Base-by-base conservation (phyloP, 2,888 invertebrate genomes). In the Diploptera punctata region DNA sequence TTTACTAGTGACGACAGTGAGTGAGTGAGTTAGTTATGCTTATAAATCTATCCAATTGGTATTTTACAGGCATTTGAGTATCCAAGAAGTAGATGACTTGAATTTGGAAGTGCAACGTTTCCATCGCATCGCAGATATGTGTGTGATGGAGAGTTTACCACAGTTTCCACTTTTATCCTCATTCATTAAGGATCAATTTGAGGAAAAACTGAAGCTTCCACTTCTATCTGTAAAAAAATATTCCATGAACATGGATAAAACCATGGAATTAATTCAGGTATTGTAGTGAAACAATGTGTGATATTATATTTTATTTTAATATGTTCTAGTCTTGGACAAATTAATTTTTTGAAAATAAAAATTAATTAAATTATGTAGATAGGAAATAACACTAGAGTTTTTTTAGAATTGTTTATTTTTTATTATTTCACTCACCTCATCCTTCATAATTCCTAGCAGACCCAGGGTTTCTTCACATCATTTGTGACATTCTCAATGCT, bases 51-150 rank as follows among this genome's bases (percentile, higher is more conserved):
- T n/a, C n/a, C n/a, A n/a, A n/a, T n/a, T n/a, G n/a, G n/a, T n/a
- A n/a, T n/a, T n/a, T 47, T 47, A n/a, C 52, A 52, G 52, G 21
- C 21, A 62, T 31, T 16, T 70, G 18, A 73, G 70, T 29, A 29
- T 24, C 16, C 73, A 73, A 31, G 70, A 70, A 57, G 67, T 70
- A 10, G 67, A 73, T 13, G 73, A 73, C 26, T 19, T 73, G 18
- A 70, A 70, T 26, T 47, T n/a, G 31, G 73, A 73, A 38, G 47
- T 73, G 21, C 52, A 52, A 13, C 52, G 52, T 18, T 52, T 52
- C 21, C 52, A 52, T 18, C 52, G 52, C 7, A 52, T 52, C 18
- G 52, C 52, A 3, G 21, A 52, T 13, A 52, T 18, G 19, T 19
- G 52, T 21, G 52, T 52, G 19, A 18, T 52, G 2, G 52, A 52